Evolutionary conservation across 2,113 vertebrate species (phyloP).

Genomic region (Cavia aperea): DNA sequence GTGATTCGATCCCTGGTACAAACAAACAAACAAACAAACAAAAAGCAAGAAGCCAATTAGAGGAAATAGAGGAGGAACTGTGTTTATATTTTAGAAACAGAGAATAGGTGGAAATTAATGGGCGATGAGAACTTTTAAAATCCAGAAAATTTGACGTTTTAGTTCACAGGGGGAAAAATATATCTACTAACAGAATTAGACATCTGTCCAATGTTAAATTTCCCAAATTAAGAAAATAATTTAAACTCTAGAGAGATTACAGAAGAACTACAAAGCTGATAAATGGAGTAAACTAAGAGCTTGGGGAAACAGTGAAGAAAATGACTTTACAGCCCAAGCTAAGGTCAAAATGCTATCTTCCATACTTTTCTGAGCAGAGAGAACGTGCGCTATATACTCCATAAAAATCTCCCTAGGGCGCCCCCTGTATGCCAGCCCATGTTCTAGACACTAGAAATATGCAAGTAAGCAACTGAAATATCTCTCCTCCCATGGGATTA

Average conservation of each 20-base stretch:
- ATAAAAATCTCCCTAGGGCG: not conserved
- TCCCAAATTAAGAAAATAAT: not conserved
- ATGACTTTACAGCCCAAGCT: not conserved
- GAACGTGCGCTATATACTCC: not conserved
- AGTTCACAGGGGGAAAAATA: not conserved
- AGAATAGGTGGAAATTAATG: not conserved
- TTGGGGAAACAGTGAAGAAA: not conserved
- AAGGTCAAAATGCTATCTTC: not conserved
- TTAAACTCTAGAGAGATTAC: not conserved
- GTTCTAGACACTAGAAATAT: not conserved
- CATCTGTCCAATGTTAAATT: not conserved
- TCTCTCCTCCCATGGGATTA: not conserved
- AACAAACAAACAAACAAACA: too few relatives aligned
- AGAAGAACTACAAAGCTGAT: conserved; percentile 5
- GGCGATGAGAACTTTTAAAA: not conserved
- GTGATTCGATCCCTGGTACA: too few relatives aligned
- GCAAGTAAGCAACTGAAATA: not conserved
- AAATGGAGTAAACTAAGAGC: not conserved
- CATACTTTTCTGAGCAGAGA: not conserved
- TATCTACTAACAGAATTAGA: not conserved
- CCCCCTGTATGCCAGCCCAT: not conserved
- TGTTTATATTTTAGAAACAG: not conserved
- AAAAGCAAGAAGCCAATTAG: not conserved
- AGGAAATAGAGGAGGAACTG: not conserved
- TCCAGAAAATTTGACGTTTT: not conserved